phyloP scores from a whole-genome alignment of 1,140 invertebrate species.

The Lordiphosa mommai region DNA sequence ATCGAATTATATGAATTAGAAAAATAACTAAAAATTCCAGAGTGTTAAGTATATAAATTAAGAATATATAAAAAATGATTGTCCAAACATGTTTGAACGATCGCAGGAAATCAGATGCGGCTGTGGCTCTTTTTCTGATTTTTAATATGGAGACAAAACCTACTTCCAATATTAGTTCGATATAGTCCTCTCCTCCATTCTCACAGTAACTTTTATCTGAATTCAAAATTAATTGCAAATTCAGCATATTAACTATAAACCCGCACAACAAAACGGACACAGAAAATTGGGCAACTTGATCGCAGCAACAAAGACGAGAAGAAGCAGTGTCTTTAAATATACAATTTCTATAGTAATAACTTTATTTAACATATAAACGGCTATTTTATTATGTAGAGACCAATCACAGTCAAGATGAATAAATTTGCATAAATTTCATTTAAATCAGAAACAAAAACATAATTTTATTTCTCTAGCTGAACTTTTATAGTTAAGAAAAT shows the following conservation, averaged over 20 bases:
- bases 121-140: too few relatives aligned
- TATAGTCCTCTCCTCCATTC: not conserved
- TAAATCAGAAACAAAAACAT: not conserved
- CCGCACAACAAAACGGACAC: too few relatives aligned
- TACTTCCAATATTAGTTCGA: too few relatives aligned
- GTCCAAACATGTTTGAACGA: too few relatives aligned
- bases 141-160: too few relatives aligned
- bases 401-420: not conserved
- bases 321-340: too few relatives aligned
- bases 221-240: not conserved
- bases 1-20: not conserved
- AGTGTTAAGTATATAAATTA: too few relatives aligned
- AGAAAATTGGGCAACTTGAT: too few relatives aligned
- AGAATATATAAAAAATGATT: too few relatives aligned
- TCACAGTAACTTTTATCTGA: not conserved
- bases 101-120: too few relatives aligned
- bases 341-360: too few relatives aligned
- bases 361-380: not conserved
- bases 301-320: too few relatives aligned
- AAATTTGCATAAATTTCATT: conserved; percentile 5
- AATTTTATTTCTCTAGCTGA: not conserved
- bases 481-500: conserved; percentile 6
- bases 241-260: not conserved
- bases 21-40: not conserved
- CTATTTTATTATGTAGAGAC: not conserved